Evolutionary conservation across 2,113 vertebrate species (phyloP).

Genomic region (Mastomys natalensis): DNA sequence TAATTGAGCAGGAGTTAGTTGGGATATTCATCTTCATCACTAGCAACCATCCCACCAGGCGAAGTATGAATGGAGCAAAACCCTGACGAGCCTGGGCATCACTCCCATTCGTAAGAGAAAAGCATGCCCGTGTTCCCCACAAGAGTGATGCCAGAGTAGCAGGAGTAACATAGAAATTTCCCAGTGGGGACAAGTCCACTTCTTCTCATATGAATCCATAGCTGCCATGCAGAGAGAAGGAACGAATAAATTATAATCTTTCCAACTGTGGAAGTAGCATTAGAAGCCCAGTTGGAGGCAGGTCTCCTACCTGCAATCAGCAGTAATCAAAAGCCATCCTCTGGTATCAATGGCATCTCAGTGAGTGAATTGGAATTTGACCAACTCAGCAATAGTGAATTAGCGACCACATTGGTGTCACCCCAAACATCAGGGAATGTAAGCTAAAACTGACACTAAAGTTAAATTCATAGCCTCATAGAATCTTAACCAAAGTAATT

Average conservation of each 20-base stretch:
- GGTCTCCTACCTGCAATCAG: background rate
- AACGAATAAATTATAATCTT: background rate
- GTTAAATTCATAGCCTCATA: background rate
- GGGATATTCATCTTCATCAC: background rate
- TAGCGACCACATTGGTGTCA: fast-evolving
- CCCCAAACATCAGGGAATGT: background rate
- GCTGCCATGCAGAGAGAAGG: background rate
- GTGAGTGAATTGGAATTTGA: background rate
- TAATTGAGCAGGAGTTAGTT: background rate
- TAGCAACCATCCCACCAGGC: background rate
- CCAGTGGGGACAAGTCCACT: background rate
- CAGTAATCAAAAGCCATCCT: background rate
- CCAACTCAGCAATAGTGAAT: background rate
- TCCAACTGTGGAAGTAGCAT: background rate
- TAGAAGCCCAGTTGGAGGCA: background rate
- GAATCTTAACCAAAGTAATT: background rate
- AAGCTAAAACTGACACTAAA: background rate
- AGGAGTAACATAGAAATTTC: background rate
- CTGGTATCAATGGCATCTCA: background rate
- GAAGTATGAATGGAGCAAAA: background rate
- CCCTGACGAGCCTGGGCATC: background rate
- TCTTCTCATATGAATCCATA: background rate
- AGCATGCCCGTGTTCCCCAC: background rate
- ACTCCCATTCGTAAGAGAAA: background rate
- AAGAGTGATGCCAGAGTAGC: background rate